These are phyloP conservation scores for Drosophila nigromelanica DNA, from an alignment of 1,140 invertebrate genomes.

Conservation along the genomic window DNA sequence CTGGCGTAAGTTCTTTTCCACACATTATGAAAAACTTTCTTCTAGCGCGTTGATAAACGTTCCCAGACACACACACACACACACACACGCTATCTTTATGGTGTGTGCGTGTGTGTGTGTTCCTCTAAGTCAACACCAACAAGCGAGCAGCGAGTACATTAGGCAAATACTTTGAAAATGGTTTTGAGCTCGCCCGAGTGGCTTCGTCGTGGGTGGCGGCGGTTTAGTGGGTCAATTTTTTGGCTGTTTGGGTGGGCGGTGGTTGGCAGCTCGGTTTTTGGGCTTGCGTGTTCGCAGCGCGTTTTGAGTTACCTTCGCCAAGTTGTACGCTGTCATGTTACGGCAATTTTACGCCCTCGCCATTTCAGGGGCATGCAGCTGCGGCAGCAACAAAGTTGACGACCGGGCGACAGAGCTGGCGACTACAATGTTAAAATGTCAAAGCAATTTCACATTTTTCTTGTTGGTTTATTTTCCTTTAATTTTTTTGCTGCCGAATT, in stretches of 20 bases:
- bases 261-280: not conserved
- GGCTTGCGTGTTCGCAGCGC: conserved; percentile 69
- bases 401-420: conserved; percentile 33
- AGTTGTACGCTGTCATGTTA: conserved; percentile 81
- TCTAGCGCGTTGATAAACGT: conserved; percentile 59
- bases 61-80: not conserved
- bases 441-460: conserved; percentile 39
- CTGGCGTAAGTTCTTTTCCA: conserved; percentile 61
- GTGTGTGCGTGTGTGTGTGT: conserved; percentile 30
- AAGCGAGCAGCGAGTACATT: conserved; percentile 67
- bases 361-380: conserved; percentile 61
- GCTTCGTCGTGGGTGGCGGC: conserved; percentile 2
- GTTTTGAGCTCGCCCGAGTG: conserved; percentile 19
- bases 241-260: conserved; percentile 6
- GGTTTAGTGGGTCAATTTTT: conserved; percentile 28
- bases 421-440: conserved; percentile 57
- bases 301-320: conserved; percentile 78
- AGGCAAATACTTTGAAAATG: conserved; percentile 60
- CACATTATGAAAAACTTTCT: conserved; percentile 75
- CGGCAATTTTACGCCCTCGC: conserved; percentile 80
- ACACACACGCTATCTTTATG: conserved; percentile 6
- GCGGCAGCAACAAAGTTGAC: conserved; percentile 17
- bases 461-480: not conserved
- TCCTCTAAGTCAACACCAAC: conserved; percentile 68
- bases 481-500: not conserved